Evolutionary conservation across 2,797 vertebrate species (phyloP).

Genomic region (Tarsius wallacei): DNA sequence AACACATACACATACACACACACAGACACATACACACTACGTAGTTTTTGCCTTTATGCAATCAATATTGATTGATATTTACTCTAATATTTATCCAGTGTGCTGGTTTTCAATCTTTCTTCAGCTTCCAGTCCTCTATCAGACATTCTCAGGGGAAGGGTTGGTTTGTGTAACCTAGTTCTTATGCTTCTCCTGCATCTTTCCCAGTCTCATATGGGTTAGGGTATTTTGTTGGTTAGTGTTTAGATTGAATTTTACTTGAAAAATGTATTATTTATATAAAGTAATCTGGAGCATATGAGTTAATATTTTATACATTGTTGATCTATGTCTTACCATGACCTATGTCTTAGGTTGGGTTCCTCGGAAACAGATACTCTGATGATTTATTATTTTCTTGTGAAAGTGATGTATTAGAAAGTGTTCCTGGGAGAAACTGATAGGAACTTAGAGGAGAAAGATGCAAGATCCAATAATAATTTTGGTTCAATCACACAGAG

Average conservation of each 20-base stretch:
- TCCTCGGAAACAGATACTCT: neutral
- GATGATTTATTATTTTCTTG: neutral
- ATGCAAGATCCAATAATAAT: neutral
- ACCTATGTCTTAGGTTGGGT: neutral
- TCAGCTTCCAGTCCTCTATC: neutral
- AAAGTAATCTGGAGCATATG: neutral
- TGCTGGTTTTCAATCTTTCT: neutral
- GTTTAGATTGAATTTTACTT: neutral
- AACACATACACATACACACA: neutral
- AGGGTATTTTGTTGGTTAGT: neutral
- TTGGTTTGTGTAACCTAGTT: neutral
- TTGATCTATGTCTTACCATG: neutral
- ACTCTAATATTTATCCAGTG: neutral
- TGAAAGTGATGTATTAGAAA: neutral
- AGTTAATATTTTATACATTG: neutral
- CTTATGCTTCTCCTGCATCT: neutral
- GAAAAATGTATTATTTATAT: conserved; percentile 25
- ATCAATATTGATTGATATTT: conserved; percentile 25
- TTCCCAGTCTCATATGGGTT: neutral
- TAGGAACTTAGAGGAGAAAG: neutral
- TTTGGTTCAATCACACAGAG: neutral
- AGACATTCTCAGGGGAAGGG: neutral
- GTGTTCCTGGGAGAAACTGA: neutral
- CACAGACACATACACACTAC: neutral
- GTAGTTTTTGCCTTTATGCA: neutral